These are phyloP conservation scores for Typhlomys cinereus DNA, from an alignment of 2,113 vertebrate species.

Conservation along the genomic window DNA sequence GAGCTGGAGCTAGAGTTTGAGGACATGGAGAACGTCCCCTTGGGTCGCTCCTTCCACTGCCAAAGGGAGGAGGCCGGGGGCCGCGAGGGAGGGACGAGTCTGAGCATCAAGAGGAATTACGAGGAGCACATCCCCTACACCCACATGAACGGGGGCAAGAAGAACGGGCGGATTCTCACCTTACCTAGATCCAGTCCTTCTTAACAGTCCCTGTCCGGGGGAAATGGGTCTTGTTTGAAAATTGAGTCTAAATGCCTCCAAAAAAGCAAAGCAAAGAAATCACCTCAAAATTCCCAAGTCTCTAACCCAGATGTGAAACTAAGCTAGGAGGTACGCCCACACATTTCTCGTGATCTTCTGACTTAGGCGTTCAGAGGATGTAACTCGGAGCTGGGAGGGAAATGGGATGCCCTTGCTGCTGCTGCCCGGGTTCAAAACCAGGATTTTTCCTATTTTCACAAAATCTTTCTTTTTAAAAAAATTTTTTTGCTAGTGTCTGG, in stretches of 20 bases:
- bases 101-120: constrained; percentile 92
- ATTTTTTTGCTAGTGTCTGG: constrained; percentile 63
- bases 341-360: constrained; percentile 74
- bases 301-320: constrained; percentile 86
- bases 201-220: constrained; percentile 87
- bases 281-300: constrained; percentile 94
- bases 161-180: constrained; percentile 94
- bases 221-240: background rate
- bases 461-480: background rate
- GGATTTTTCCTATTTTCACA: constrained; percentile 62
- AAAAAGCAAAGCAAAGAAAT: no score
- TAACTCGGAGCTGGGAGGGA: constrained; percentile 91
- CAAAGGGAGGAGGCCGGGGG: constrained; percentile 91
- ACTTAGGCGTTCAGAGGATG: constrained; percentile 83
- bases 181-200: constrained; percentile 95
- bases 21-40: constrained; percentile 98
- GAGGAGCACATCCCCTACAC: constrained; percentile 96
- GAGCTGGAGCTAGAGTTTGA: constrained; percentile 97
- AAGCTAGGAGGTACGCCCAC: constrained; percentile 68
- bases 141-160: constrained; percentile 99
- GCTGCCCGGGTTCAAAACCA: constrained; percentile 83
- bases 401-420: constrained; percentile 83
- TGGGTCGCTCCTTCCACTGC: constrained; percentile 93
- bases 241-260: constrained; percentile 79
- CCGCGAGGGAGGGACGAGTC: constrained; percentile 89